Evolutionary conservation across 2,888 invertebrate genomes (phyloP).

Genomic region (Drosophila mimetica): DNA sequence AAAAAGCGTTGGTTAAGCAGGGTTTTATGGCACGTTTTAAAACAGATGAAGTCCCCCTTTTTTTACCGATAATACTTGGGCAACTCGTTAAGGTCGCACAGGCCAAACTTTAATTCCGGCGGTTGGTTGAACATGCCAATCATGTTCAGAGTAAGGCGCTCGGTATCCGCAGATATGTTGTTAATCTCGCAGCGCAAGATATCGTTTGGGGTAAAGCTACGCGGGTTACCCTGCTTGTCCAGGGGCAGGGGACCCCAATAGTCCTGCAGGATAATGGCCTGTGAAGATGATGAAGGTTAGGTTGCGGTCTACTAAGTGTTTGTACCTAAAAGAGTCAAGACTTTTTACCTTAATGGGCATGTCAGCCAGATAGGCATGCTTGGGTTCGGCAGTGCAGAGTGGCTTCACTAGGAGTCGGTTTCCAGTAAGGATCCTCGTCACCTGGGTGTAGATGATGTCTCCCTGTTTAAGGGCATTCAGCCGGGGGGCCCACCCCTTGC

Average conservation of each 20-base stretch:
- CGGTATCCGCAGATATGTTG: constrained; percentile 93
- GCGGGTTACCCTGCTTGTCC: constrained; percentile 91
- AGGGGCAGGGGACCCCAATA: constrained; percentile 61
- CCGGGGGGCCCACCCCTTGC: constrained; percentile 91
- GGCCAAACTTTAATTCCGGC: constrained; percentile 91
- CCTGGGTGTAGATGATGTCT: constrained; percentile 91
- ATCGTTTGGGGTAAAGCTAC: constrained; percentile 92
- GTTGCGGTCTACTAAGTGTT: no score
- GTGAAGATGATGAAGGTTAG: neutral
- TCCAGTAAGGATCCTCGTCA: constrained; percentile 86
- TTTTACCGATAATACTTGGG: constrained; percentile 93
- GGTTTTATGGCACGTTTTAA: no score
- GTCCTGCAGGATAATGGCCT: constrained; percentile 64
- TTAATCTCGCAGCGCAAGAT: constrained; percentile 94
- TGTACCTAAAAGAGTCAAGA: no score
- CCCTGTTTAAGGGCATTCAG: constrained; percentile 90
- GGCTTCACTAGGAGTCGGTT: constrained; percentile 87
- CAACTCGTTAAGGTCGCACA: constrained; percentile 92
- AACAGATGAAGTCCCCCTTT: neutral
- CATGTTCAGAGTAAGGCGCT: constrained; percentile 95
- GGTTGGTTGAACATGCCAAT: constrained; percentile 90
- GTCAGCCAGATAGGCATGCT: constrained; percentile 92
- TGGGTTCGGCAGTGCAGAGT: constrained; percentile 92
- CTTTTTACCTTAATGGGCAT: constrained; percentile 91
- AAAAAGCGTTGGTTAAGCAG: neutral